Conservation (phyloP, 2,113 vertebrate species). For the Triplophysa dalaica region DNA sequence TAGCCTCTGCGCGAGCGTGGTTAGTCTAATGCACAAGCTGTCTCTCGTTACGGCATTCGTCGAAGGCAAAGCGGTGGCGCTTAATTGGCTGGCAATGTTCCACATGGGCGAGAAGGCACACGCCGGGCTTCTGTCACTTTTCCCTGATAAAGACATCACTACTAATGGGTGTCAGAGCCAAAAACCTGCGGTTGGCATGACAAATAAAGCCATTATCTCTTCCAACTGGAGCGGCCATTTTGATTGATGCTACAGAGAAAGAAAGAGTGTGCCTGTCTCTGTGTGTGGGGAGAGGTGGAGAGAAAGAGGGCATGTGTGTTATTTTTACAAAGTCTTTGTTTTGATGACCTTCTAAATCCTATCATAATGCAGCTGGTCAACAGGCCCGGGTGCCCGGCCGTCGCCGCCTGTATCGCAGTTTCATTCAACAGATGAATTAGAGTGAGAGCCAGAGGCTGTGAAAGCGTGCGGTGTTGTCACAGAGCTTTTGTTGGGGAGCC, state of each 20-base stretch:
- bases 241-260: conserved; percentile 67
- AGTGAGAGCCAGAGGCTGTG: conserved; percentile 30
- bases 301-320: conserved; percentile 32
- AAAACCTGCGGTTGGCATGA: conserved; percentile 71
- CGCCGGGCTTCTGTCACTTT: conserved; percentile 70
- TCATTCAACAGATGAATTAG: conserved; percentile 45
- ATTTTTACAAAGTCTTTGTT: conserved; percentile 55
- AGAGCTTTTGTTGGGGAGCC: conserved; percentile 51
- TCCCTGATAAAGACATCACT: conserved; percentile 74
- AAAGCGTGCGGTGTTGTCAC: conserved; percentile 21
- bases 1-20: conserved; percentile 32
- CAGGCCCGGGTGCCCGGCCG: conserved; percentile 56
- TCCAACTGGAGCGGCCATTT: conserved; percentile 69
- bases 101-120: conserved; percentile 59
- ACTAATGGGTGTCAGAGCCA: conserved; percentile 67
- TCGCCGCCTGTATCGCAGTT: conserved; percentile 53
- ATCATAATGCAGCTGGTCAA: conserved; percentile 57
- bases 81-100: conserved; percentile 70
- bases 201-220: conserved; percentile 75
- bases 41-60: conserved; percentile 52
- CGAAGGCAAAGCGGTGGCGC: conserved; percentile 60
- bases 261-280: conserved; percentile 46
- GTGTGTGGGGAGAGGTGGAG: conserved; percentile 41
- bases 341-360: conserved; percentile 60
- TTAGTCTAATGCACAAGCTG: conserved; percentile 51